A percentile compares a stretch with the other conserved stretches of the same genome.
Evolutionary conservation across 2,113 vertebrate species (phyloP).

Genomic region (Podilymbus podiceps): DNA sequence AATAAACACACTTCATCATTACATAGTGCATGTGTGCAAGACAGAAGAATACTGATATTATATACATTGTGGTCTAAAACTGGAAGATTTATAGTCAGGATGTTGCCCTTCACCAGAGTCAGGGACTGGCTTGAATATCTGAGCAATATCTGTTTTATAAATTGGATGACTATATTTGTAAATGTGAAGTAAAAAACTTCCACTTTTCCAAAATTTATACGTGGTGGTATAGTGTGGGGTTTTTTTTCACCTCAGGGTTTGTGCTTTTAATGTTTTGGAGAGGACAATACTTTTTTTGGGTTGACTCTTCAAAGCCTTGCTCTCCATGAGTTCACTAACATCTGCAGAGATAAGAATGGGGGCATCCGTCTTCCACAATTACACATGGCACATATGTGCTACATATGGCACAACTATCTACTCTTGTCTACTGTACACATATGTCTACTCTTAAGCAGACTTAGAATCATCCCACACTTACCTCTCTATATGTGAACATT

Average conservation of each 20-base stretch:
- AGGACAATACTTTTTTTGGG: neutral
- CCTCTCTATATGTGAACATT: neutral
- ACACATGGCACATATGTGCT: neutral
- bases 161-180: neutral
- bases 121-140: neutral
- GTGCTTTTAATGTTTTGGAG: neutral
- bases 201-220: neutral
- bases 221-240: neutral
- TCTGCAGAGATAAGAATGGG: neutral
- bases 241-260: neutral
- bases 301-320: neutral
- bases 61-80: neutral
- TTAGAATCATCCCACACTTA: neutral
- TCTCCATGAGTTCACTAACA: neutral
- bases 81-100: neutral
- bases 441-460: neutral
- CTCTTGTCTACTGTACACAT: too few relatives aligned
- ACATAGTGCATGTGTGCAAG: neutral
- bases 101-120: neutral
- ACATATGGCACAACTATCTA: neutral
- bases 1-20: neutral
- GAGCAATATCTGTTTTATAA: neutral
- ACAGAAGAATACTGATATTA: neutral
- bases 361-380: neutral
- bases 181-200: neutral